Evolutionary conservation across 2,113 vertebrate genomes (phyloP).

Genomic region (Dipodomys merriami): DNA sequence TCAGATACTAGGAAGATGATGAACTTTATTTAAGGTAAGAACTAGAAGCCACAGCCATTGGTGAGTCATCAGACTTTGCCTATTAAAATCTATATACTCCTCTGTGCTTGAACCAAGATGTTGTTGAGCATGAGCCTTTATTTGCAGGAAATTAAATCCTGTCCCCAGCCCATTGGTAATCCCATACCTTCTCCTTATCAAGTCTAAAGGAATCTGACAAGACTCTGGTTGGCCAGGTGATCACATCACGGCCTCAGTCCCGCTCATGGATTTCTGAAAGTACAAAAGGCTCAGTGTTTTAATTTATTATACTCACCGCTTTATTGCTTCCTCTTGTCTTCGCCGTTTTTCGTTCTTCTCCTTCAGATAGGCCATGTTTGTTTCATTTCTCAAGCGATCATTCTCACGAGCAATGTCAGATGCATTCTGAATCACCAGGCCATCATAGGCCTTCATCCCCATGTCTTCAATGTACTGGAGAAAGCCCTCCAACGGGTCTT

Average conservation of each 20-base stretch:
- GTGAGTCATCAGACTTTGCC: background rate
- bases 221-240: background rate
- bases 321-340: conserved; percentile 96
- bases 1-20: background rate
- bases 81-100: background rate
- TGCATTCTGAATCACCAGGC: conserved; percentile 98
- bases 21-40: conserved; percentile 20
- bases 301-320: conserved; percentile 87
- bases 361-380: conserved; percentile 95
- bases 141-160: background rate
- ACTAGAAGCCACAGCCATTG: background rate
- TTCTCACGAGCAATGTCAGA: conserved; percentile 98
- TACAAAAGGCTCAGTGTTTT: background rate
- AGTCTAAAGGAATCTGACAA: background rate
- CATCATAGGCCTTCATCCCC: conserved; percentile 95
- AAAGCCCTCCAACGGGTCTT: conserved; percentile 92
- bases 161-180: background rate
- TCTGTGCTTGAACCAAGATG: background rate
- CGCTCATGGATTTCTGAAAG: background rate
- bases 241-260: background rate
- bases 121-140: conserved; percentile 1
- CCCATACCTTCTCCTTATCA: background rate
- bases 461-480: conserved; percentile 97
- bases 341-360: conserved; percentile 96
- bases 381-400: conserved; percentile 95